Percentiles rank a stretch among this genome's conserved stretches.
Evolutionary conservation across 2,888 invertebrate species (phyloP).

Genomic region (Sialis fuliginosa): DNA sequence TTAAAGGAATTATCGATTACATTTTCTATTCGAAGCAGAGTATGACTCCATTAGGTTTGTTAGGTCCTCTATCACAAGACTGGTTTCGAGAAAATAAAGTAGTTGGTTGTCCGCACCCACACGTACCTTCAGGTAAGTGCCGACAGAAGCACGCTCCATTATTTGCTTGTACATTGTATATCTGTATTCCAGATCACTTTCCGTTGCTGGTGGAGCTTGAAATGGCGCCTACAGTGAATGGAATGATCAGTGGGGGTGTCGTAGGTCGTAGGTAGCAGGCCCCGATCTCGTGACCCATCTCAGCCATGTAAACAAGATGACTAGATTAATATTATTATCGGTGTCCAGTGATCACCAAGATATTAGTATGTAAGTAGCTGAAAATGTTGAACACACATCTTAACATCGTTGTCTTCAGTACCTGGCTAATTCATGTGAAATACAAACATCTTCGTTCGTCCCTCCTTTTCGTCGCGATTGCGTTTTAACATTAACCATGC

Average conservation of each 20-base stretch:
- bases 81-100: constrained; percentile 94
- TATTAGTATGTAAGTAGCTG: too few relatives aligned
- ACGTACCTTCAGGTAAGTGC: constrained; percentile 71
- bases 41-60: constrained; percentile 84
- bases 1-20: constrained; percentile 99
- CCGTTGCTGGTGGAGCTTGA: constrained; percentile 81
- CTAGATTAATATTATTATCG: too few relatives aligned
- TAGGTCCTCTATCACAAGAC: constrained; percentile 85
- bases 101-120: constrained; percentile 94
- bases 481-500: too few relatives aligned
- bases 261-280: constrained; percentile 21
- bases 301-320: too few relatives aligned
- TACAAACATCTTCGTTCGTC: too few relatives aligned
- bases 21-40: constrained; percentile 94
- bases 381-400: too few relatives aligned
- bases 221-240: constrained; percentile 71
- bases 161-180: background rate
- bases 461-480: too few relatives aligned
- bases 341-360: too few relatives aligned
- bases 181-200: constrained; percentile 59
- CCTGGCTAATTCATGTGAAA: too few relatives aligned
- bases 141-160: background rate
- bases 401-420: too few relatives aligned
- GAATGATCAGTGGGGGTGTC: constrained; percentile 73
- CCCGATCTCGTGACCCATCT: background rate